Percentiles rank a stretch among this genome's conserved stretches.
These are phyloP conservation scores for Trichopoda pennipes DNA, from an alignment of 2,888 invertebrate species.

Conservation along the genomic window DNA sequence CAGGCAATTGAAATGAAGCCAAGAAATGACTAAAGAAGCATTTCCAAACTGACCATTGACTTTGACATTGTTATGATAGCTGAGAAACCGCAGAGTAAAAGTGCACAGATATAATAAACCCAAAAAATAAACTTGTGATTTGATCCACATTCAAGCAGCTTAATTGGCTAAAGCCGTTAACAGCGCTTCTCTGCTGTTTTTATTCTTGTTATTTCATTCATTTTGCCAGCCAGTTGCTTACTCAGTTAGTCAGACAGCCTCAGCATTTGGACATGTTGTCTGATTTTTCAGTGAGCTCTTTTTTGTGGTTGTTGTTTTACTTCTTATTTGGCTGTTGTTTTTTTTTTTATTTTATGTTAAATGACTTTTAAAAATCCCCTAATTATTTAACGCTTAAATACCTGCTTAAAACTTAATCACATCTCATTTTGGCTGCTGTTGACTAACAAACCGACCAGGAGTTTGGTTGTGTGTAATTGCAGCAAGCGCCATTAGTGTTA, in stretches of 20 bases:
- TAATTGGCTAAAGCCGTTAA: conserved; percentile 65
- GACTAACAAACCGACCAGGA: background rate
- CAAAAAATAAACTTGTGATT: conserved; percentile 31
- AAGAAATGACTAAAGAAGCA: conserved; percentile 8
- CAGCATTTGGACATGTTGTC: conserved; percentile 6
- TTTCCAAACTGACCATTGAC: conserved; percentile 62
- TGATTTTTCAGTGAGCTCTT: background rate
- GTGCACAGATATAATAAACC: conserved; percentile 3
- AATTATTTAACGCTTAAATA: conserved; percentile 68
- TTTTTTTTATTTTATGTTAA: conserved; percentile 35
- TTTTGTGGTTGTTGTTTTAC: background rate
- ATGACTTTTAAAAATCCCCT: conserved; percentile 58
- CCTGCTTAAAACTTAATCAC: conserved; percentile 66
- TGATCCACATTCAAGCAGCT: conserved; percentile 49
- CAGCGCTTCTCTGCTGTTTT: conserved; percentile 27
- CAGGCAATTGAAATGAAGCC: conserved; percentile 14
- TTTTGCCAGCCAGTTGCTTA: background rate
- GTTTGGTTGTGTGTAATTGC: conserved; percentile 14
- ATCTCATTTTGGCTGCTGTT: conserved; percentile 43
- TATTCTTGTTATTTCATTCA: background rate
- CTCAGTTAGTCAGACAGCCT: background rate
- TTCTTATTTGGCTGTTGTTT: background rate
- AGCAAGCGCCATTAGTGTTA: conserved; percentile 60
- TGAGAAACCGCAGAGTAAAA: conserved; percentile 23
- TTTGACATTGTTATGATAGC: conserved; percentile 68